These are phyloP conservation scores for Procapra przewalskii DNA, from an alignment of 2,113 vertebrate genomes.

Conservation along the genomic window DNA sequence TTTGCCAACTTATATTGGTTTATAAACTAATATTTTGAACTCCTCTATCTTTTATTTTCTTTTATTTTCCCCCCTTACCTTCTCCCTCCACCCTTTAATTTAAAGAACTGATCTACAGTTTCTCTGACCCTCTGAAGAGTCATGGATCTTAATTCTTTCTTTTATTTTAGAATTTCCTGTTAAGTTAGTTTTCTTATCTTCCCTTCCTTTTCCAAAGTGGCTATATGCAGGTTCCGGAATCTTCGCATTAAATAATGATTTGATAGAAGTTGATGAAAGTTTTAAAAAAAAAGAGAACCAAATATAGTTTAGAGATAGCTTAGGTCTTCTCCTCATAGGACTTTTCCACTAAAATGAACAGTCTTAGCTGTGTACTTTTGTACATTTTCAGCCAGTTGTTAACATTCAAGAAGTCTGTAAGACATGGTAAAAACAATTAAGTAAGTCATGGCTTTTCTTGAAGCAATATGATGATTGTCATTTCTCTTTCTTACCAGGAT, in stretches of 20 bases:
- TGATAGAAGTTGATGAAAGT: neutral
- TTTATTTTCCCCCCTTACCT: neutral
- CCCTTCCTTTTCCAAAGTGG: neutral
- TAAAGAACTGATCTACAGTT: neutral
- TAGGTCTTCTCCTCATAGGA: neutral
- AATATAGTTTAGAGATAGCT: neutral
- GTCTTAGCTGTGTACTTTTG: neutral
- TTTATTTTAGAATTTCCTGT: neutral
- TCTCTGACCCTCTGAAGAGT: neutral
- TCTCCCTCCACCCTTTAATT: neutral
- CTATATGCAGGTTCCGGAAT: neutral
- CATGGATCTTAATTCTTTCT: neutral
- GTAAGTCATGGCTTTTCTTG: neutral
- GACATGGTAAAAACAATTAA: neutral
- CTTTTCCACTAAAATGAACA: neutral
- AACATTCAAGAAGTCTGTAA: neutral
- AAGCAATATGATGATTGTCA: neutral
- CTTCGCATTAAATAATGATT: neutral
- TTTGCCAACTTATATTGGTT: neutral
- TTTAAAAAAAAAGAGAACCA: neutral
- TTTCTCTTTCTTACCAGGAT: neutral
- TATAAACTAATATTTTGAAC: neutral
- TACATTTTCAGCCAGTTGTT: neutral
- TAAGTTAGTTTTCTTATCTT: neutral
- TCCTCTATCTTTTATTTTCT: neutral